Conservation (phyloP, 1,140 invertebrate genomes). For the Drosophila truncata region DNA sequence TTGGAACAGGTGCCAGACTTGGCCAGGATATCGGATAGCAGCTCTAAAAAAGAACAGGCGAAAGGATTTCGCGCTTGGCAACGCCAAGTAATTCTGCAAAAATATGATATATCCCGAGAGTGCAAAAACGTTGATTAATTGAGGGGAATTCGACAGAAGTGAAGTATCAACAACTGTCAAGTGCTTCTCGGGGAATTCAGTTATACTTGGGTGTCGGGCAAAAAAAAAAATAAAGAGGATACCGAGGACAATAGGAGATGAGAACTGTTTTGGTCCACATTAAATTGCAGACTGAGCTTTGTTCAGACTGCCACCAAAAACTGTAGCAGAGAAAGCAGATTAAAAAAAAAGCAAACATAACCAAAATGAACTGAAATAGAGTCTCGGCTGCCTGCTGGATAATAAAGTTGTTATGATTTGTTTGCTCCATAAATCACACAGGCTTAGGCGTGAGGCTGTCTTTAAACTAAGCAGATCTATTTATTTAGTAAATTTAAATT, state of each 20-base stretch:
- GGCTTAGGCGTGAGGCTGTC: not conserved
- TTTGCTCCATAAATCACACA: not conserved
- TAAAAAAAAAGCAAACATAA: not conserved
- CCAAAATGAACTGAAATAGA: not conserved
- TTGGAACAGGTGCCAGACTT: slow-evolving; percentile 25
- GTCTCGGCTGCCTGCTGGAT: no score
- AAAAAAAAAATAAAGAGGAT: not conserved
- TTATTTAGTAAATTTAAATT: not conserved
- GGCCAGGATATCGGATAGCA: slow-evolving; percentile 31
- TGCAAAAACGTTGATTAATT: slow-evolving; percentile 30
- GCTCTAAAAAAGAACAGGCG: slow-evolving; percentile 28
- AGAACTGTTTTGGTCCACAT: slow-evolving; percentile 2
- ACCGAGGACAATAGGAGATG: not conserved
- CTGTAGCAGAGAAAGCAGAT: not conserved
- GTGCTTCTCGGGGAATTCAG: slow-evolving; percentile 6
- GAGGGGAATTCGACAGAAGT: slow-evolving; percentile 11
- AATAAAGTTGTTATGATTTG: slow-evolving; percentile 6
- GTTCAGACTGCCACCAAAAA: not conserved
- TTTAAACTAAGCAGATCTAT: not conserved
- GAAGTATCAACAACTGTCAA: slow-evolving; percentile 1
- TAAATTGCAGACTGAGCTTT: slow-evolving; percentile 2
- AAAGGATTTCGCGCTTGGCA: slow-evolving; percentile 41
- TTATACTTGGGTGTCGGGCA: not conserved
- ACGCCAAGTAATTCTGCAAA: slow-evolving; percentile 18
- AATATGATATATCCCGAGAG: slow-evolving; percentile 34